A percentile compares a stretch with the other conserved stretches of the same genome.
phyloP scores from a whole-genome alignment of 2,888 invertebrate genomes.

The Eupithecia pulchellata region DNA sequence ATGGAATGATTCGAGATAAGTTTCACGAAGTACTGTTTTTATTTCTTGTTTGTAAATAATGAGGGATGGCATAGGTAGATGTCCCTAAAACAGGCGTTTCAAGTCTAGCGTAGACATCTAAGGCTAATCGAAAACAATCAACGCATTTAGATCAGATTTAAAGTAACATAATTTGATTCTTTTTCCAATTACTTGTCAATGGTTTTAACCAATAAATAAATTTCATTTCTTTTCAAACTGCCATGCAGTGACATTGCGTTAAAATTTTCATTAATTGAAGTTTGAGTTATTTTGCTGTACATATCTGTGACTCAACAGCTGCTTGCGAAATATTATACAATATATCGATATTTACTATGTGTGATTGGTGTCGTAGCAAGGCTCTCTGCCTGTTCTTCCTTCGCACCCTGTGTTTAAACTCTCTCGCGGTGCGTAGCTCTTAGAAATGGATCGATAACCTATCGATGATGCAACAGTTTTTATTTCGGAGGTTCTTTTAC shows the following conservation, averaged over 20 bases:
- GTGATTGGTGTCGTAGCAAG: slow-evolving; percentile 76
- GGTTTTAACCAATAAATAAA: no score
- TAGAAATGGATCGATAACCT: slow-evolving; percentile 41
- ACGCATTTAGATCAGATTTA: no score
- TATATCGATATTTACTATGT: slow-evolving; percentile 55
- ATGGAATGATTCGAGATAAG: slow-evolving; percentile 15
- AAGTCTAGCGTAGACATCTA: no score
- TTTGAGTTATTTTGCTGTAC: neutral
- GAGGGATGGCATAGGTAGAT: no score
- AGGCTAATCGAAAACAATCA: no score
- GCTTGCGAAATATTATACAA: slow-evolving; percentile 40
- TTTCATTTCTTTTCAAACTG: neutral
- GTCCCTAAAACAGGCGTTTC: no score
- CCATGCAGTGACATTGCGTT: neutral
- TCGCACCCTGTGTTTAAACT: slow-evolving; percentile 28
- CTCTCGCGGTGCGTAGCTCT: slow-evolving; percentile 19
- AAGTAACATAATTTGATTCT: no score
- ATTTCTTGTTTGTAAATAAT: neutral
- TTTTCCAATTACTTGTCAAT: no score
- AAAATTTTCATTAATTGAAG: neutral
- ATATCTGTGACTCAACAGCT: slow-evolving; percentile 32
- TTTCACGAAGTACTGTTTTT: neutral
- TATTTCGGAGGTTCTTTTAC: slow-evolving; percentile 10
- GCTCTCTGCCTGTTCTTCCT: slow-evolving; percentile 61
- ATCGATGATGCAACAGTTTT: slow-evolving; percentile 20